These are phyloP conservation scores for Rhinatrema bivittatum DNA, from an alignment of 2,797 vertebrate genomes.

Conservation along the genomic window DNA sequence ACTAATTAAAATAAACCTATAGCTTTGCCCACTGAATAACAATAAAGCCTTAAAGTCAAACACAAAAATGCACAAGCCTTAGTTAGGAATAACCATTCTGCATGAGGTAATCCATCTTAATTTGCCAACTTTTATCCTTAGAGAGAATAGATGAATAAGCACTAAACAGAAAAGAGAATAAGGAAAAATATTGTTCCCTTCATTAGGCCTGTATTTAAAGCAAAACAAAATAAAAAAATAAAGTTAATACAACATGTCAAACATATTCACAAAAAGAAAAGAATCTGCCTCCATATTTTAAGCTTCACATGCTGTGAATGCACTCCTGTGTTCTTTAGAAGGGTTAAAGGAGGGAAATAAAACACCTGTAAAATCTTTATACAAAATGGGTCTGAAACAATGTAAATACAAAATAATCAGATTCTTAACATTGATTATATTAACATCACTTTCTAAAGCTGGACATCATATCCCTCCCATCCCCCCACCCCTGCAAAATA, in stretches of 20 bases:
- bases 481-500: conserved; percentile 50
- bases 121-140: conserved; percentile 22
- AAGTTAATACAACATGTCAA: conserved; percentile 64
- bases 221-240: conserved; percentile 30
- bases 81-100: conserved; percentile 32
- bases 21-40: conserved; percentile 37
- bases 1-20: conserved; percentile 38
- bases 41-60: conserved; percentile 29
- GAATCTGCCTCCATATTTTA: conserved; percentile 36
- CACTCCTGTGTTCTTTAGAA: conserved; percentile 39
- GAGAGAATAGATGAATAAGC: conserved; percentile 45
- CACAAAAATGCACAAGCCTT: conserved; percentile 27
- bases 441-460: conserved; percentile 45
- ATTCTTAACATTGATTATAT: conserved; percentile 63
- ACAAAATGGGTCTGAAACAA: conserved; percentile 42
- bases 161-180: conserved; percentile 50
- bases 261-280: conserved; percentile 51
- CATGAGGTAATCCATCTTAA: conserved; percentile 49
- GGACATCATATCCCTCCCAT: conserved; percentile 48
- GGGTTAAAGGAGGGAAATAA: conserved; percentile 36
- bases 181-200: conserved; percentile 78
- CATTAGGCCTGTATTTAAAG: conserved; percentile 76
- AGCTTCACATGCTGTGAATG: conserved; percentile 42
- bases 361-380: conserved; percentile 48
- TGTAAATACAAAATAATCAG: conserved; percentile 50